phyloP scores from a whole-genome alignment of 2,888 invertebrate species.

The Plemyria rubiginata region DNA sequence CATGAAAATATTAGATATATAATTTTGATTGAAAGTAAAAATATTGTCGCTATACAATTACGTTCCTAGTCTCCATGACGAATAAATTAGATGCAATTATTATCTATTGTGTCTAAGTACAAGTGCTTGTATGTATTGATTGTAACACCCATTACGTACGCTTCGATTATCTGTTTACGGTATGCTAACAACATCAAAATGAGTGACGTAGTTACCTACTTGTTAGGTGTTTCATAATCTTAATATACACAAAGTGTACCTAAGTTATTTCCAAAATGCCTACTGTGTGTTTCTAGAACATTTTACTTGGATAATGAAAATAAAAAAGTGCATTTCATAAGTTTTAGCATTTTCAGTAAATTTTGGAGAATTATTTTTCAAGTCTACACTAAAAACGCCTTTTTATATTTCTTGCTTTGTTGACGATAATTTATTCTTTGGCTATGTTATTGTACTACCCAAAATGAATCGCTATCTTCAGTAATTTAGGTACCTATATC shows the following conservation, averaged over 20 bases:
- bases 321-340: no score
- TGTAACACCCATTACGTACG: conserved; percentile 21
- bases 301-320: no score
- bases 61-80: conserved; percentile 2
- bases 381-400: no score
- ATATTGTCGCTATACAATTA: not conserved
- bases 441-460: no score
- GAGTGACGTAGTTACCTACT: conserved; percentile 22
- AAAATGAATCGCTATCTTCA: no score
- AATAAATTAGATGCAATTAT: conserved; percentile 22
- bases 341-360: no score
- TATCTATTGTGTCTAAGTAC: conserved; percentile 22
- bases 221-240: not conserved
- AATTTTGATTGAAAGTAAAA: not conserved
- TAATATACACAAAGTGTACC: not conserved
- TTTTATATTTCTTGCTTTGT: no score
- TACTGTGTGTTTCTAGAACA: not conserved
- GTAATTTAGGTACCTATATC: not conserved
- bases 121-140: conserved; percentile 20
- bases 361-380: no score
- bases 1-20: no score
- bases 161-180: conserved; percentile 27
- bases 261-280: not conserved
- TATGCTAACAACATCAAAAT: conserved; percentile 24
- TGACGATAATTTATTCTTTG: no score